phyloP scores from a whole-genome alignment of 2,888 invertebrate genomes.

The Cephalotes varians region DNA sequence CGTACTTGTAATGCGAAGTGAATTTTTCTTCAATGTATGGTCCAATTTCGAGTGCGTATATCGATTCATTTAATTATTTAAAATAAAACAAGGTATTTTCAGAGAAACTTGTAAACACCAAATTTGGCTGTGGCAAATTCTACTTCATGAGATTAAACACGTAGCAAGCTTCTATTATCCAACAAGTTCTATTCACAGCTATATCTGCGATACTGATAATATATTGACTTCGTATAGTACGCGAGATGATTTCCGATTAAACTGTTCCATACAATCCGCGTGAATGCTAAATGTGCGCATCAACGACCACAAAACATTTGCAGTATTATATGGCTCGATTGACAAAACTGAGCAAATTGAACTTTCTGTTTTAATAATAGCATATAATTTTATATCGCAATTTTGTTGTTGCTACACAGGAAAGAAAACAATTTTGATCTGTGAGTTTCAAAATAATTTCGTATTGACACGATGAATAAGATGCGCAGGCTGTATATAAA shows the following conservation, averaged over 20 bases:
- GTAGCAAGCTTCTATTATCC: conserved; percentile 30
- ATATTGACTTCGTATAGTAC: conserved; percentile 45
- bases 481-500: not conserved
- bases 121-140: conserved; percentile 18
- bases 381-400: not conserved
- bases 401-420: not conserved
- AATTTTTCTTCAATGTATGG: not conserved
- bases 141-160: conserved; percentile 38
- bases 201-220: conserved; percentile 43
- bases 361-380: conserved; percentile 19
- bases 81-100: not conserved
- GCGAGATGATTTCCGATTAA: conserved; percentile 64
- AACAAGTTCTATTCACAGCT: conserved; percentile 23
- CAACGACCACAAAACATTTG: conserved; percentile 28
- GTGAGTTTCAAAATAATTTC: not conserved
- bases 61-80: not conserved
- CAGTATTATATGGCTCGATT: conserved; percentile 5
- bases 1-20: not conserved
- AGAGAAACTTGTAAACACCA: not conserved
- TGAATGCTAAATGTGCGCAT: conserved; percentile 36
- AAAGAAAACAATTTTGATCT: not conserved
- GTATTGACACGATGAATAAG: not conserved
- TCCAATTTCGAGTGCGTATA: not conserved
- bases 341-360: not conserved
- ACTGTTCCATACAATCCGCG: conserved; percentile 48